These are phyloP conservation scores for Stegophylla sp. DNA, from an alignment of 2,888 invertebrate genomes.

Conservation along the genomic window DNA sequence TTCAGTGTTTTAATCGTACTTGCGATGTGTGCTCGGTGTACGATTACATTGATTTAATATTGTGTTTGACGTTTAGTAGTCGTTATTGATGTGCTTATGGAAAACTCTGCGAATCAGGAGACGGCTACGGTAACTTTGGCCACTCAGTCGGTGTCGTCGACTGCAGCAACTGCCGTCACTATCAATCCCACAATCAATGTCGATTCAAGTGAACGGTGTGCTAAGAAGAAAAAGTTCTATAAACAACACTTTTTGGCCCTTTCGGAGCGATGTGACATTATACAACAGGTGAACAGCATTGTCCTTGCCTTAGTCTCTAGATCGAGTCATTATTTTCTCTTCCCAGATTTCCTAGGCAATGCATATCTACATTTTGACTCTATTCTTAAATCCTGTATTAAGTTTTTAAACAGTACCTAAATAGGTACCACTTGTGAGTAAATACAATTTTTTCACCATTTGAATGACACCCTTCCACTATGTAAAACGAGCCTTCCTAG, in stretches of 20 bases:
- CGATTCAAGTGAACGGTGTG: conserved; percentile 64
- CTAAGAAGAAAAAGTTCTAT: conserved; percentile 74
- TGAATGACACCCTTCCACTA: no score
- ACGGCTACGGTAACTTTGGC: neutral
- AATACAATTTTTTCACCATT: no score
- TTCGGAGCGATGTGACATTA: conserved; percentile 76
- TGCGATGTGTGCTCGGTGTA: no score
- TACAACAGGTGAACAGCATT: conserved; percentile 69
- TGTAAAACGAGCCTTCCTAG: no score
- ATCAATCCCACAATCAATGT: neutral
- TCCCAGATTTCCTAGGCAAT: neutral
- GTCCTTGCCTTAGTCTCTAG: no score
- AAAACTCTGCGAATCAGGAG: neutral
- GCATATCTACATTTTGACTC: neutral
- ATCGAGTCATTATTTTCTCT: no score
- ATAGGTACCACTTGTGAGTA: neutral
- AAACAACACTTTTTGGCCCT: conserved; percentile 77
- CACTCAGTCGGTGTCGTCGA: neutral
- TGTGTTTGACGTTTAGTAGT: no score
- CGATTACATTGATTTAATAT: no score
- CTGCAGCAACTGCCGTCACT: no score
- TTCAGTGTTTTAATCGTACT: no score
- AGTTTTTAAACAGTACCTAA: no score
- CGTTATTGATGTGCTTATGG: neutral
- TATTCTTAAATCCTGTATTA: neutral